Evolutionary conservation across 2,888 invertebrate species (phyloP).

Genomic region (Acanthosepion pharaonis): DNA sequence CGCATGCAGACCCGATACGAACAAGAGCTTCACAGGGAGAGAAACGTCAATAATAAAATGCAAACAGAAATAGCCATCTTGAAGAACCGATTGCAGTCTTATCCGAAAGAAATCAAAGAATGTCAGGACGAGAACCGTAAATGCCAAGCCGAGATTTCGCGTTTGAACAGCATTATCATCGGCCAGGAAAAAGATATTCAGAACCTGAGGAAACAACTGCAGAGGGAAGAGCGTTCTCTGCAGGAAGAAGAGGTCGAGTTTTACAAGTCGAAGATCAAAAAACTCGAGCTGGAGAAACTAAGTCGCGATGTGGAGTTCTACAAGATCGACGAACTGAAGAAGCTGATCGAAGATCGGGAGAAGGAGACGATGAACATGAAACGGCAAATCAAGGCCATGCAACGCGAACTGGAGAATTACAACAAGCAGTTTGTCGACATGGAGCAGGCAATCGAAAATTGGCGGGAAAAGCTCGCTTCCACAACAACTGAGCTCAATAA

Average conservation of each 20-base stretch:
- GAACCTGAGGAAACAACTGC: neutral
- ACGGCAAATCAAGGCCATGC: neutral
- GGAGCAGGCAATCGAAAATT: neutral
- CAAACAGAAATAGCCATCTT: constrained; percentile 1
- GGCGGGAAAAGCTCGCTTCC: neutral
- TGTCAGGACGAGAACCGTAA: neutral
- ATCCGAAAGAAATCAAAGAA: neutral
- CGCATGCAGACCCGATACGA: neutral
- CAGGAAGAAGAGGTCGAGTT: neutral
- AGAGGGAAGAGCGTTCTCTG: neutral
- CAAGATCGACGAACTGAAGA: neutral
- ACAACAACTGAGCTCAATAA: neutral
- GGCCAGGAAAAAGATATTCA: neutral
- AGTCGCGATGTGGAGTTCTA: neutral
- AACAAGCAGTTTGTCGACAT: constrained; percentile 35
- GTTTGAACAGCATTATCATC: neutral
- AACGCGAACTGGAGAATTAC: constrained; percentile 33
- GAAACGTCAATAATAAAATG: neutral
- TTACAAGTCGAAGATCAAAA: neutral
- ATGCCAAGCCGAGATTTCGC: neutral
- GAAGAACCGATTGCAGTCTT: neutral
- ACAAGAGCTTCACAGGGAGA: neutral
- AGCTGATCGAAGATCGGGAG: neutral
- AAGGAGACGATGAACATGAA: neutral
- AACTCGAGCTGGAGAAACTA: neutral